phyloP scores from a whole-genome alignment of 2,888 invertebrate genomes.

The Allacma fusca region DNA sequence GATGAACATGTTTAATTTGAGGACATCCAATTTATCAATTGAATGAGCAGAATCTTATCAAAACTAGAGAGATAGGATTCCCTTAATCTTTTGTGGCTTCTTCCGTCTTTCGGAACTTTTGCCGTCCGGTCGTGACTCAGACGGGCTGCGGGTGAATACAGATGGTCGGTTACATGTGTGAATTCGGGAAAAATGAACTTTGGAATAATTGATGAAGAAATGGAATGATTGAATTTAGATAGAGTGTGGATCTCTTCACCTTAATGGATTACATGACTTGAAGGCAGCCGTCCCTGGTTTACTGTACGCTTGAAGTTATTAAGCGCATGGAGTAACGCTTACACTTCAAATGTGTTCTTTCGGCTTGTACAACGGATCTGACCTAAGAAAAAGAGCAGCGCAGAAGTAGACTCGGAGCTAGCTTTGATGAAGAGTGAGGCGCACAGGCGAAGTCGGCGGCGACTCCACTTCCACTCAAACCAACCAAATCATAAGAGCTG shows the following conservation, averaged over 20 bases:
- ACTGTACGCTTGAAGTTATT: slow-evolving; percentile 1
- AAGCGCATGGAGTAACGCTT: background rate
- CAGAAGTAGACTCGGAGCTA: background rate
- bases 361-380: background rate
- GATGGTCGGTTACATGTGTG: background rate
- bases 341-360: background rate
- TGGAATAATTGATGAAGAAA: slow-evolving; percentile 7
- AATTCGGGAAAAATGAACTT: background rate
- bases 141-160: too few relatives aligned
- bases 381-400: slow-evolving; percentile 13
- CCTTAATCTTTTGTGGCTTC: too few relatives aligned
- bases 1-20: too few relatives aligned
- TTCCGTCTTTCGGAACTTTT: too few relatives aligned
- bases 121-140: too few relatives aligned
- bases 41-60: background rate
- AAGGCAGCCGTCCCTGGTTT: background rate
- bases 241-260: slow-evolving; percentile 8
- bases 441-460: slow-evolving; percentile 12
- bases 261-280: slow-evolving; percentile 12
- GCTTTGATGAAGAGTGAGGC: slow-evolving; percentile 16
- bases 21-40: slow-evolving; percentile 1
- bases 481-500: slow-evolving; percentile 16
- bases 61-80: too few relatives aligned
- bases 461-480: slow-evolving; percentile 13
- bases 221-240: slow-evolving; percentile 6